phyloP scores from a whole-genome alignment of 2,888 invertebrate genomes.

The Rhamphomyia laevipes region DNA sequence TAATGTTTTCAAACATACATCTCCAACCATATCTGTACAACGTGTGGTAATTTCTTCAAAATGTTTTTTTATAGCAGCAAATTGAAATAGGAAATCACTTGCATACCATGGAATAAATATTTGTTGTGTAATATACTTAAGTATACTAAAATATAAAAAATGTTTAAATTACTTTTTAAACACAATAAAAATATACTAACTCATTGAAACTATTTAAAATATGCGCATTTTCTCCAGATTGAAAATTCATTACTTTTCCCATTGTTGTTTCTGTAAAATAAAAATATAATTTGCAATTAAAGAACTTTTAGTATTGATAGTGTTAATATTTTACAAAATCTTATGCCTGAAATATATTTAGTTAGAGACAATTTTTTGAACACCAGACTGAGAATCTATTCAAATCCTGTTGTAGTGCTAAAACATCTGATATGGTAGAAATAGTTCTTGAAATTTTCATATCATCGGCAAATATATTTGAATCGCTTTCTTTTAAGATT shows the following conservation, averaged over 20 bases:
- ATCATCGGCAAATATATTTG: too few relatives aligned
- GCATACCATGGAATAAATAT: not conserved
- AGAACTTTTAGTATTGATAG: too few relatives aligned
- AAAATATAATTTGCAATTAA: too few relatives aligned
- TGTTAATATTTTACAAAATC: too few relatives aligned
- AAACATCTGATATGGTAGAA: too few relatives aligned
- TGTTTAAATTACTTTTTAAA: not conserved
- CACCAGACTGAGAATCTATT: too few relatives aligned
- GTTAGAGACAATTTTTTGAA: too few relatives aligned
- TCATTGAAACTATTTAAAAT: conserved; percentile 29
- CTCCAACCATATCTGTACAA: not conserved
- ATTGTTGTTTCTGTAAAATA: conserved; percentile 28
- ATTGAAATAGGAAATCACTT: not conserved
- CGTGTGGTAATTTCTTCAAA: too few relatives aligned
- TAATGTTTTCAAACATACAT: not conserved
- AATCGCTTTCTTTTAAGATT: too few relatives aligned
- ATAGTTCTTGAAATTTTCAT: too few relatives aligned
- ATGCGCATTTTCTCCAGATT: conserved; percentile 23
- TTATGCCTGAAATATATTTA: too few relatives aligned
- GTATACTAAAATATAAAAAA: not conserved
- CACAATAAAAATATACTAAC: conserved; percentile 13
- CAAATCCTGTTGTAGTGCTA: too few relatives aligned
- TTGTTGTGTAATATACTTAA: not conserved
- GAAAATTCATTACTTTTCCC: conserved; percentile 31
- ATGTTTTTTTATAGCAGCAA: not conserved